Evolutionary conservation across 2,113 vertebrate species (phyloP).

Genomic region (Nothocercus nigrocapillus): DNA sequence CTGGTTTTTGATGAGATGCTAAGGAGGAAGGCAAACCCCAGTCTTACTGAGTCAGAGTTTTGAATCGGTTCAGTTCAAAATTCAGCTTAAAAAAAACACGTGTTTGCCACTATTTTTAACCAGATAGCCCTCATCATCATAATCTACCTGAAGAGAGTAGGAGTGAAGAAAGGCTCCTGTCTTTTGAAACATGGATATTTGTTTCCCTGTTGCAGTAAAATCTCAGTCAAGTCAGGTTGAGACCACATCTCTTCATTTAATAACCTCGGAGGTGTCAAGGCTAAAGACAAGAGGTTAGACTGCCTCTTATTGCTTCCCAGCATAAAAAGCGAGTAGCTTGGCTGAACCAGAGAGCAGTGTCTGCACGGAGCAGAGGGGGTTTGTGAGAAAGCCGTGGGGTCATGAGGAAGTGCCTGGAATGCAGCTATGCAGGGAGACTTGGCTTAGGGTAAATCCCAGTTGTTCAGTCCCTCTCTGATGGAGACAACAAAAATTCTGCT

Average conservation of each 20-base stretch:
- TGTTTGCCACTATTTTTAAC: not conserved
- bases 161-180: not conserved
- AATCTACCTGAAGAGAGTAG: not conserved
- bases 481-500: not conserved
- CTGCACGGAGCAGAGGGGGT: not conserved
- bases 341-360: not conserved
- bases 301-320: not conserved
- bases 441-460: not conserved
- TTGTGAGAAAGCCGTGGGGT: fast-evolving
- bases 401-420: not conserved
- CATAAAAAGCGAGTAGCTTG: not conserved
- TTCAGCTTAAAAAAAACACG: not conserved
- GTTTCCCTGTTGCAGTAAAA: too few species aligned
- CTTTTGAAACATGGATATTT: not conserved
- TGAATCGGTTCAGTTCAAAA: not conserved
- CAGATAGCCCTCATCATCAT: not conserved
- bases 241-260: too few species aligned
- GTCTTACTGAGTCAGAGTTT: too few species aligned
- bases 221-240: too few species aligned
- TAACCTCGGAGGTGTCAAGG: not conserved
- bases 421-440: not conserved
- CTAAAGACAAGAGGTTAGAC: not conserved
- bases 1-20: not conserved
- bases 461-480: not conserved
- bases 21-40: not conserved